Base-by-base conservation (phyloP, 2,888 invertebrate genomes). In the Philaethria dido region DNA sequence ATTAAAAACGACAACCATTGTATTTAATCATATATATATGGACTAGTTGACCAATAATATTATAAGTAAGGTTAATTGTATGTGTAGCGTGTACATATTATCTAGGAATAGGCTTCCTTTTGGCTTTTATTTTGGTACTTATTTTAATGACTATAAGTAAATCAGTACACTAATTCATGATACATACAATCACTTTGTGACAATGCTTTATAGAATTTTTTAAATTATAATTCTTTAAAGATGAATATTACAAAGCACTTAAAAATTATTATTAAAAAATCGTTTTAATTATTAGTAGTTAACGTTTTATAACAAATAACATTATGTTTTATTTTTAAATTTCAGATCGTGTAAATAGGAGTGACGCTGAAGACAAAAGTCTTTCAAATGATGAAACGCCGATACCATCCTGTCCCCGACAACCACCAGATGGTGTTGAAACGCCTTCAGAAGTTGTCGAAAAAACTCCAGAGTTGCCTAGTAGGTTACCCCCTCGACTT, bases 381-480 rank as follows among this genome's bases (percentile, higher is more conserved):
- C 83, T 92, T 69, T 92, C 92, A 45, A 92, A 92, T 75, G 92
- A 92, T 72, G 92, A 93, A 74, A 87, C 86, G 11, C 89, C 90
- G 63, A 79, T 89, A 42, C 92, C 94, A 62, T 93, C 94, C 75
- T 94, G 95, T 80, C 95, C 95, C 60, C 93, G 96, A 77, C 95
- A 96, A 83, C 96, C 96, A 73, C 96, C 96, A 50, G 96, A 97
- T 86, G 96, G 96, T 77, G 96, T 96, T 85, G 97, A 97, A 85
- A 96, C 96, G 83, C 96, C 96, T 64, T 92, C 93, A 55, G 95
- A 95, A 76, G 94, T 94, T 76, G 92, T 95, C 76, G 96, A 96
- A 81, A 89, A 91, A 77, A 82, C 80, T 39, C 88, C 86, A 2
- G 90, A 91, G 71, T 83, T 88, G 73, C 83, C 89, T 70, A 79